Base-by-base conservation (phyloP, 92 coral and sea anemone genomes). In the Parazoanthus swiftii region DNA sequence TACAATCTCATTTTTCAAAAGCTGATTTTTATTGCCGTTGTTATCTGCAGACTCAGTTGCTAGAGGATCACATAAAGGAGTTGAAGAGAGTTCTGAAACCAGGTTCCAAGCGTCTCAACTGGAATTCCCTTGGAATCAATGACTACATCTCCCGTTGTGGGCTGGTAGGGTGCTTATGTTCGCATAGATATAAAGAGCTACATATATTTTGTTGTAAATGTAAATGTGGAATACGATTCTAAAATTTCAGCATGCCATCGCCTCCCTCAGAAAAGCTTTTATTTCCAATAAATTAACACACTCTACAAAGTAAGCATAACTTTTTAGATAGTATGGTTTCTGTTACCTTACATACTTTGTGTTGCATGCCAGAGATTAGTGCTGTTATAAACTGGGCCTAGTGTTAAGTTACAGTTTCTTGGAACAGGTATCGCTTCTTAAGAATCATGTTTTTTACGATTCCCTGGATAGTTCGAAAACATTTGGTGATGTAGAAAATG, bases 81-180 rank as follows among this genome's bases (percentile, higher is more conserved):
- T 63, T 97, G 56, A 97, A 97, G 86, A 93, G 99, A 26, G 99
- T 97, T 29, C 93, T 97, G 65, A 95, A 94, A 81, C 99, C 99
- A 37, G 99, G 99, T 20, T 93, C 98, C 37, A 97, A 97, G 89
- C 84, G 99, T 86, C 90, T 97, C 81, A 97, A 97, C 91, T 97
- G 99, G 99, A 97, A 97, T 87, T 97, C 99, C 20, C 93, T 97
- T 23, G 99, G 99, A 77, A 97, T 97, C 35, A 95, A 94, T 72
- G 99, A 97, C 89, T 97, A 97, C 90, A 91, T 95, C 85, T 90
- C 98, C 68, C 91, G 99, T 54, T 94, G 96, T 84, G 98, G 96
- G 23, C 99, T 93, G 98, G 99, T 97, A 84, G 54, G 86, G 20
- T 70, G n/a, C n/a, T 59, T 79, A 42, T 50, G 23, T 63, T 25